Evolutionary conservation across 1,140 invertebrate genomes (phyloP).

Genomic region (Forficula auricularia): DNA sequence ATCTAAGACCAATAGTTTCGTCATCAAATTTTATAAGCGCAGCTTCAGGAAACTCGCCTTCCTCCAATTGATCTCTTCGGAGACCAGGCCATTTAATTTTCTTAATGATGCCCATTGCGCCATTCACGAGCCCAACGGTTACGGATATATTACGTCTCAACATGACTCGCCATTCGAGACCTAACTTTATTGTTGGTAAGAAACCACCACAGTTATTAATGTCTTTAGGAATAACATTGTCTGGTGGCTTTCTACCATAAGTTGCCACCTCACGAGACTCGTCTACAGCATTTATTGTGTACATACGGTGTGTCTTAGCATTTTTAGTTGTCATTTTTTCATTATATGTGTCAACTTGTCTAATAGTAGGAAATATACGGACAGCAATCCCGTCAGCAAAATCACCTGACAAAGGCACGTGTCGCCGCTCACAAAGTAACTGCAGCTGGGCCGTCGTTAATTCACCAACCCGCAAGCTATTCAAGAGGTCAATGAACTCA

Average conservation of each 20-base stretch:
- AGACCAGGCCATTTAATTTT: slow-evolving; percentile 11
- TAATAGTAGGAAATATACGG: slow-evolving; percentile 11
- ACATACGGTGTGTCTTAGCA: slow-evolving; percentile 4
- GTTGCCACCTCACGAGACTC: slow-evolving; percentile 3
- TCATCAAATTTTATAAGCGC: slow-evolving; percentile 9
- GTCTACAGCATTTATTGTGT: slow-evolving; percentile 9
- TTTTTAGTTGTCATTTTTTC: slow-evolving; percentile 6
- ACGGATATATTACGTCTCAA: slow-evolving; percentile 10
- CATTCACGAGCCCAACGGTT: slow-evolving; percentile 9
- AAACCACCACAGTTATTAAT: slow-evolving; percentile 11
- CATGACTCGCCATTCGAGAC: slow-evolving; percentile 11
- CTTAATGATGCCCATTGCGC: slow-evolving; percentile 11
- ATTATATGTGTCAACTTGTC: slow-evolving; percentile 9
- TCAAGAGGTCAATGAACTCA: slow-evolving; percentile 12
- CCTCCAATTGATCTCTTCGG: slow-evolving; percentile 3
- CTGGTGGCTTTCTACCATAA: slow-evolving; percentile 5
- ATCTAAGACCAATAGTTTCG: background rate
- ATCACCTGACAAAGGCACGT: slow-evolving; percentile 2
- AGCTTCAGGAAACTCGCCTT: slow-evolving; percentile 7
- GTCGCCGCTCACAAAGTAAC: slow-evolving; percentile 8
- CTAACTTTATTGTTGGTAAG: slow-evolving; percentile 10
- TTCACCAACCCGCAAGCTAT: slow-evolving; percentile 12
- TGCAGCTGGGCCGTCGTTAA: slow-evolving; percentile 8
- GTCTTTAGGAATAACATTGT: slow-evolving; percentile 6
- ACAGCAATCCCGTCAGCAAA: slow-evolving; percentile 9